Percentiles rank a stretch among this genome's conserved stretches.
These are phyloP conservation scores for Caenorhabditis afra DNA, from an alignment of 2,888 invertebrate genomes.

Conservation along the genomic window DNA sequence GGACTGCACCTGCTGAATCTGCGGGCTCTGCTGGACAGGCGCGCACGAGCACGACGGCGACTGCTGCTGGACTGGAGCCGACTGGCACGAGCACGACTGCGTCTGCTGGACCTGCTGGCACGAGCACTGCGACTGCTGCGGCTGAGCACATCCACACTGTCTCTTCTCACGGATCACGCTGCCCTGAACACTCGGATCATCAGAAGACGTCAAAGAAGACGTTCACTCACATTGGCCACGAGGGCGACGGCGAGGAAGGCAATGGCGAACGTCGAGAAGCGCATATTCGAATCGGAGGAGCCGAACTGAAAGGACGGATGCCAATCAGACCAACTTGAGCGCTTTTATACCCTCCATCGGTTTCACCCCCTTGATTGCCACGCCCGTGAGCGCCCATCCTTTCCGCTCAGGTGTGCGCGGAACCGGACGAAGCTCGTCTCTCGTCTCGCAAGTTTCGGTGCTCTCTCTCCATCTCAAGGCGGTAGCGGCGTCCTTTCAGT, in stretches of 20 bases:
- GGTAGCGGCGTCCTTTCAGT: slow-evolving; percentile 45
- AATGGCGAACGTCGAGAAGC: slow-evolving; percentile 53
- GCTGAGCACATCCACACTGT: slow-evolving; percentile 67
- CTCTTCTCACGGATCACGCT: slow-evolving; percentile 67
- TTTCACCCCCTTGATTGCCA: slow-evolving; percentile 25
- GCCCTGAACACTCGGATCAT: slow-evolving; percentile 45
- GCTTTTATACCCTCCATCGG: slow-evolving; percentile 39
- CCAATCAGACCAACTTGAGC: no score
- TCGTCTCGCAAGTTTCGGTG: slow-evolving; percentile 4
- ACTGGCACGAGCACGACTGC: slow-evolving; percentile 66
- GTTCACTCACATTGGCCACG: slow-evolving; percentile 42
- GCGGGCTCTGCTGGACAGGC: slow-evolving; percentile 58
- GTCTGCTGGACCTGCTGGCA: slow-evolving; percentile 55
- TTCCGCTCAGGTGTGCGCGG: slow-evolving; percentile 26
- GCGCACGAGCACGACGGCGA: slow-evolving; percentile 59
- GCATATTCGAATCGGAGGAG: slow-evolving; percentile 49
- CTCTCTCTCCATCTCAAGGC: slow-evolving; percentile 3
- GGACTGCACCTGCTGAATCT: slow-evolving; percentile 57
- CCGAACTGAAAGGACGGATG: slow-evolving; percentile 50
- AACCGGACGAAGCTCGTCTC: slow-evolving; percentile 41
- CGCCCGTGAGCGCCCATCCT: slow-evolving; percentile 55
- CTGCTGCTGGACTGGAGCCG: slow-evolving; percentile 61
- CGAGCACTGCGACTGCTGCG: slow-evolving; percentile 58
- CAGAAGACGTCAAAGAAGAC: neutral
- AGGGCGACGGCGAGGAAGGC: slow-evolving; percentile 52